phyloP scores from a whole-genome alignment of 2,797 vertebrate species.

The Amphiprion clarkii region DNA sequence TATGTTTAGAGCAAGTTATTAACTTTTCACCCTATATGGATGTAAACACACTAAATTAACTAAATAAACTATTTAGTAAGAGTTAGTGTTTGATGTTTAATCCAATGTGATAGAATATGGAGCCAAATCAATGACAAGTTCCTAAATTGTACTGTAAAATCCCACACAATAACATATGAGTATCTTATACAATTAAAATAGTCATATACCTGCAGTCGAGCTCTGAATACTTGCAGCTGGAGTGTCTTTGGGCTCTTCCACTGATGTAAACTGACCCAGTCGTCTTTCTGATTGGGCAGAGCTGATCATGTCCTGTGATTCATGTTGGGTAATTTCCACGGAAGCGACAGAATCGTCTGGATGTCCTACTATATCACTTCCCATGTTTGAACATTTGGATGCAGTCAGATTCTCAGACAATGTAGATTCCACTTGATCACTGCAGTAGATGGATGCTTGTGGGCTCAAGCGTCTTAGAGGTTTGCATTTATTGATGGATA shows the following conservation, averaged over 20 bases:
- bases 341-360: background rate
- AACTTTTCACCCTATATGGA: background rate
- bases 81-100: background rate
- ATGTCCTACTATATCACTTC: slow-evolving; percentile 14
- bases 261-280: slow-evolving; percentile 13
- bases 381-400: slow-evolving; percentile 29
- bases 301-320: slow-evolving; percentile 34
- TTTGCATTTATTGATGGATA: slow-evolving; percentile 31
- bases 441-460: slow-evolving; percentile 26
- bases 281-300: slow-evolving; percentile 28
- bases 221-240: slow-evolving; percentile 34
- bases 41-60: background rate
- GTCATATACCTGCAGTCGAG: slow-evolving; percentile 54
- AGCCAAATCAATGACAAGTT: background rate
- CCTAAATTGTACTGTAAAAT: background rate
- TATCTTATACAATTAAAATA: background rate
- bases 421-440: slow-evolving; percentile 8
- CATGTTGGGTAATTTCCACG: slow-evolving; percentile 5
- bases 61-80: background rate
- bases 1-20: background rate
- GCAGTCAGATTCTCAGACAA: slow-evolving; percentile 11
- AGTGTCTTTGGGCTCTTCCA: slow-evolving; percentile 41
- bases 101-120: background rate
- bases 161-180: background rate
- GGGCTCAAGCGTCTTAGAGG: slow-evolving; percentile 8